A percentile compares a stretch with the other conserved stretches of the same genome.
Evolutionary conservation across 1,140 invertebrate species (phyloP).

Genomic region (Drosophila pruinosa): DNA sequence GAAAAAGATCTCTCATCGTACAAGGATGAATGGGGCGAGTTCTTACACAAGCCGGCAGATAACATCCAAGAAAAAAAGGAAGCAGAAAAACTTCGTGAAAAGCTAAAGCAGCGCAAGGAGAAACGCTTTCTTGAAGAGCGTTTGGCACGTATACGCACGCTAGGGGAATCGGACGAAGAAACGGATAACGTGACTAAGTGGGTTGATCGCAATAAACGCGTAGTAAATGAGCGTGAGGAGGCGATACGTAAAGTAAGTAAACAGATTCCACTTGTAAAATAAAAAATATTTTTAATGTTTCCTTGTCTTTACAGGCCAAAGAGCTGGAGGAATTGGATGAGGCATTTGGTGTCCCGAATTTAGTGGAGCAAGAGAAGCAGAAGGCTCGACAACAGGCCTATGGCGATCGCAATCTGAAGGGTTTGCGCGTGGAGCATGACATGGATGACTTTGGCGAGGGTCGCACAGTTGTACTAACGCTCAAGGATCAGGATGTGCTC

Average conservation of each 20-base stretch:
- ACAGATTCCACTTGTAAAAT: neutral
- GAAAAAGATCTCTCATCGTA: constrained; percentile 84
- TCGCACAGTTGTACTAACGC: constrained; percentile 92
- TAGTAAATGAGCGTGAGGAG: constrained; percentile 91
- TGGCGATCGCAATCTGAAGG: constrained; percentile 88
- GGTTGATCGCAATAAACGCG: constrained; percentile 91
- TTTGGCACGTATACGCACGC: constrained; percentile 85
- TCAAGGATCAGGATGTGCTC: constrained; percentile 96
- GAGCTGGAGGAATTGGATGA: constrained; percentile 97
- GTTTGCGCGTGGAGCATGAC: constrained; percentile 94
- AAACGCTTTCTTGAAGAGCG: constrained; percentile 92
- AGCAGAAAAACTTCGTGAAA: constrained; percentile 92
- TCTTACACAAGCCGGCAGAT: constrained; percentile 95
- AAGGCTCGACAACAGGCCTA: constrained; percentile 87
- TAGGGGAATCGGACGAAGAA: constrained; percentile 91
- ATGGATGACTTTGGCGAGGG: constrained; percentile 92
- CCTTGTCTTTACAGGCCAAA: constrained; percentile 87
- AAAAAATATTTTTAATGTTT: neutral
- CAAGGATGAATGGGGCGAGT: constrained; percentile 94
- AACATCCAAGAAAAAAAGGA: constrained; percentile 91
- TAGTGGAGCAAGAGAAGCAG: constrained; percentile 91
- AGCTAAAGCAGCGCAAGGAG: constrained; percentile 89
- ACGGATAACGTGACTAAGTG: constrained; percentile 89
- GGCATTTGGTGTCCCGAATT: constrained; percentile 94
- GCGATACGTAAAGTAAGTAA: constrained; percentile 91